Percentiles rank a stretch among this genome's conserved stretches.
Evolutionary conservation across 2,797 vertebrate species (phyloP).

Genomic region (Pempheris klunzingeri): DNA sequence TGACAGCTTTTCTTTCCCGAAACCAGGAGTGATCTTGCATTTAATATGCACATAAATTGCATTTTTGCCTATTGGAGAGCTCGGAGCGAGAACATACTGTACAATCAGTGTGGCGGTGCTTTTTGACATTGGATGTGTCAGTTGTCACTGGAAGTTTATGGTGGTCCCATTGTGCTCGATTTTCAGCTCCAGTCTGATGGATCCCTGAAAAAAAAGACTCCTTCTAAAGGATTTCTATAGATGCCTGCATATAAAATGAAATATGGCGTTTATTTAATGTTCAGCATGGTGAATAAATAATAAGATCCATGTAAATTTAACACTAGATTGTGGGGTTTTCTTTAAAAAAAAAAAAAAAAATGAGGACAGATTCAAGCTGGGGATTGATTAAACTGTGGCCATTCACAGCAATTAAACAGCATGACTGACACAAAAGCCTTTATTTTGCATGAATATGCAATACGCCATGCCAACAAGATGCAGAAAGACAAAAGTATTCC

Average conservation of each 20-base stretch:
- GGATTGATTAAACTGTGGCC: not conserved
- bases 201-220: not conserved
- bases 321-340: not conserved
- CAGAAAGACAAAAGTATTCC: conserved; percentile 2
- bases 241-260: not conserved
- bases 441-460: not conserved
- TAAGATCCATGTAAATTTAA: conserved; percentile 2
- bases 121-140: conserved; percentile 47
- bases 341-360: too few relatives aligned
- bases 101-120: conserved; percentile 31
- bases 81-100: conserved; percentile 49
- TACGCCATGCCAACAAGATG: not conserved
- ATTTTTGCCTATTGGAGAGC: conserved; percentile 45
- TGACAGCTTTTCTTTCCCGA: conserved; percentile 78
- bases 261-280: conserved; percentile 13
- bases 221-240: conserved; percentile 10
- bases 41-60: conserved; percentile 79
- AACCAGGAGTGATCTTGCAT: conserved; percentile 76
- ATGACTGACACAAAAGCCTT: not conserved
- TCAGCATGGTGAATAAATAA: conserved; percentile 20
- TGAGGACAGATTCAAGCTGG: too few relatives aligned
- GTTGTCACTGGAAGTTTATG: conserved; percentile 30
- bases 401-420: not conserved
- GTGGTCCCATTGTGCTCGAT: conserved; percentile 23
- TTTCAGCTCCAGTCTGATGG: conserved; percentile 13